A percentile compares a stretch with the other conserved stretches of the same genome.
Conservation (phyloP, 2,888 invertebrate species). For the Helleia helle region DNA sequence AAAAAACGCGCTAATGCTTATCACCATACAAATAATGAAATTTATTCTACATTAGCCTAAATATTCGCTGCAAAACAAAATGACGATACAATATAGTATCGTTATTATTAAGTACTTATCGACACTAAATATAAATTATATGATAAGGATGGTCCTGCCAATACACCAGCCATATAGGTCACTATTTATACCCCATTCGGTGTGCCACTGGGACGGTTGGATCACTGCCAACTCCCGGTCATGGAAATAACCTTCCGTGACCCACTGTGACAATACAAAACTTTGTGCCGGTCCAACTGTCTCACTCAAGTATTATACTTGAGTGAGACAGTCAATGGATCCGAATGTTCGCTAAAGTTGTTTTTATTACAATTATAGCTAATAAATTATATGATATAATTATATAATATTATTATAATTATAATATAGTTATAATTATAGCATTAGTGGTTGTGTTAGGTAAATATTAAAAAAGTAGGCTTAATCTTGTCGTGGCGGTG, state of each 20-base stretch:
- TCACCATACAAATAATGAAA: background rate
- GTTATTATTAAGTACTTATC: background rate
- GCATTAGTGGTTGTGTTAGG: no score
- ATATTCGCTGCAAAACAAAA: background rate
- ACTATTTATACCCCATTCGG: conserved; percentile 11
- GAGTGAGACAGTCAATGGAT: no score
- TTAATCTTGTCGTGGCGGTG: no score
- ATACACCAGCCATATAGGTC: conserved; percentile 10
- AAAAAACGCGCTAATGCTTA: no score
- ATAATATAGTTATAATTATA: no score
- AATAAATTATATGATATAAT: no score
- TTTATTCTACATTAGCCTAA: background rate
- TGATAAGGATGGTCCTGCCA: conserved; percentile 2
- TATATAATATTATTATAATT: no score
- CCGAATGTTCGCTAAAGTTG: no score
- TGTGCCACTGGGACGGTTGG: background rate
- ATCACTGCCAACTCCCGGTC: background rate
- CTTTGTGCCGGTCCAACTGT: background rate
- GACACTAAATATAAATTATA: background rate
- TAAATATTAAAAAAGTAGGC: no score
- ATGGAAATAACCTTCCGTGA: background rate
- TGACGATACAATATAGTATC: background rate
- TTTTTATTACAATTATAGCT: no score
- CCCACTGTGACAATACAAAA: background rate
- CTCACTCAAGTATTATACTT: no score